These are phyloP conservation scores for Proterorhinus semilunaris DNA, from an alignment of 2,113 vertebrate species.

Conservation along the genomic window DNA sequence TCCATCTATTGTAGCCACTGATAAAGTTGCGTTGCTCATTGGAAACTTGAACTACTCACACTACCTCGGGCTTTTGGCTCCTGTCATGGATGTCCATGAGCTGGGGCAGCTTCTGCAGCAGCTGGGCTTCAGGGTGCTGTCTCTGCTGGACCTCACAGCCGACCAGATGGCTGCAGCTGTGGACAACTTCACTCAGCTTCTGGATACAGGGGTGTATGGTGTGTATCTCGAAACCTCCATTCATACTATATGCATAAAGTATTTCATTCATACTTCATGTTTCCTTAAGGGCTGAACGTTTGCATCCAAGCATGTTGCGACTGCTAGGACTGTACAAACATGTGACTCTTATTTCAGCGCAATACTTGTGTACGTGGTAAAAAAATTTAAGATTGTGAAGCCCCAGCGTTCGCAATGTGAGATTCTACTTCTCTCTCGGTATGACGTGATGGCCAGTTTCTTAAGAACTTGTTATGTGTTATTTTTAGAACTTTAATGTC, in stretches of 20 bases:
- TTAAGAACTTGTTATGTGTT: too few relatives aligned
- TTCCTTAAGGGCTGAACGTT: background rate
- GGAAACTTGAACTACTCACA: conserved; percentile 84
- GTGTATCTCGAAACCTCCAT: conserved; percentile 23
- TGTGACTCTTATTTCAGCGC: too few relatives aligned
- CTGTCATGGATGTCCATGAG: conserved; percentile 83
- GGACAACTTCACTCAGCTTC: conserved; percentile 79
- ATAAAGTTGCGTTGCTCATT: conserved; percentile 86
- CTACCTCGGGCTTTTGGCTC: conserved; percentile 82
- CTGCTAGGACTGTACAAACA: too few relatives aligned
- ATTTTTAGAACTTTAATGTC: too few relatives aligned
- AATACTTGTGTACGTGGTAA: too few relatives aligned
- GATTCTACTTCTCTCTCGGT: too few relatives aligned
- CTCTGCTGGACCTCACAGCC: conserved; percentile 84
- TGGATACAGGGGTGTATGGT: conserved; percentile 85
- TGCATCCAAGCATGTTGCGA: too few relatives aligned
- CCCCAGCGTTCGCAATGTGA: too few relatives aligned
- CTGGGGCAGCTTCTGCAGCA: conserved; percentile 79
- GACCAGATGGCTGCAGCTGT: conserved; percentile 81
- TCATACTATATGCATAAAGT: too few relatives aligned
- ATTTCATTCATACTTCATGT: background rate
- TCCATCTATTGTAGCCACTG: conserved; percentile 74
- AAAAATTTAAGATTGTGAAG: too few relatives aligned
- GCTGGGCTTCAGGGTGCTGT: conserved; percentile 84
- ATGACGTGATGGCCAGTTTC: too few relatives aligned